Base-by-base conservation (phyloP, 2,797 vertebrate genomes). In the Etheostoma perlongum region DNA sequence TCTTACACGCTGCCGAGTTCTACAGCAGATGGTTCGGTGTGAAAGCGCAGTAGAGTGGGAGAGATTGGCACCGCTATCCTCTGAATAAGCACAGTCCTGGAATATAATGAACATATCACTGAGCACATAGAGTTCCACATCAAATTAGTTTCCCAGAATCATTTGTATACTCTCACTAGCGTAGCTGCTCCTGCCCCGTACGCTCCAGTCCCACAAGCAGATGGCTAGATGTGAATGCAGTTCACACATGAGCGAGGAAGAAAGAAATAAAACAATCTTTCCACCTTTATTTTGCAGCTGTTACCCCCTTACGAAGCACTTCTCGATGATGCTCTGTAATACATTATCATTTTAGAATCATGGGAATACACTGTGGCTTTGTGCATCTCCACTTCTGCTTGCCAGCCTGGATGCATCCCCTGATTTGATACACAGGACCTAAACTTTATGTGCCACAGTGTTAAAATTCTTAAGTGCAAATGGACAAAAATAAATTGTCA, bases 271-370 rank as follows among this genome's bases (percentile, higher is more conserved):
- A 82, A 80, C 70, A 18, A 62, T 85, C 57, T 77, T 53, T 85
- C 52, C 81, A 78, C 74, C 82, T 89, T 83, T 79, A 58, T 80
- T 58, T 58, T 80, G 86, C 91, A 91, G 85, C 86, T 87, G 89
- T 77, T 82, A 1, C 67, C 33, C 59, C 67, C 61, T 74, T 57
- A 57, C 27, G 21, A 55, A 76, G 71, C 66, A 61, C 67, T 82
- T 79, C 57, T 57, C 10, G 0, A 21, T 64, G 55, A 81, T 67
- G 66, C 72, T 81, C 44, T 8, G 59, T 65, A 53, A 75, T 72
- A 72, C 40, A 53, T 89, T 72, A 36, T 59, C 16, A 74, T 78
- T 80, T 77, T 18, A 30, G 62, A 64, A 61, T 66, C 18, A 1
- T 16, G 51, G 77, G 74, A 75, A 74, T 65, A 18, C 51, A 4